phyloP scores from a whole-genome alignment of 2,113 vertebrate genomes.

The Micronycteris hirsuta region DNA sequence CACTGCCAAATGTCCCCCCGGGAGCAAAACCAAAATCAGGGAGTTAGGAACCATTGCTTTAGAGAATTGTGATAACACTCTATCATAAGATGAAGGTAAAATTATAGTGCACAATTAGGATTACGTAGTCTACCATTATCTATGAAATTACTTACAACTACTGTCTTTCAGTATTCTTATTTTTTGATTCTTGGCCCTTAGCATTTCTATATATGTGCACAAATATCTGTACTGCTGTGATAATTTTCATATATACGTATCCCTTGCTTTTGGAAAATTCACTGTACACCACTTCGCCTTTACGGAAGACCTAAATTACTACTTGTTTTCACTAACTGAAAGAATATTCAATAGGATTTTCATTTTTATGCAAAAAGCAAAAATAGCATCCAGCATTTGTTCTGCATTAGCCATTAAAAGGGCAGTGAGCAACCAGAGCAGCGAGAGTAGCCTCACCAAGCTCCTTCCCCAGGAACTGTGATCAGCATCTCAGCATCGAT shows the following conservation, averaged over 20 bases:
- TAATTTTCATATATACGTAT: neutral
- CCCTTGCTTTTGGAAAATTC: neutral
- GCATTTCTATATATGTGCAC: neutral
- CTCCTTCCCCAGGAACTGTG: neutral
- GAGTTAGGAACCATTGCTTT: neutral
- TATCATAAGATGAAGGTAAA: neutral
- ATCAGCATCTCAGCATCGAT: neutral
- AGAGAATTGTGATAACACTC: neutral
- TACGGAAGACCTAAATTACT: neutral
- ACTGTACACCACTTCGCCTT: neutral
- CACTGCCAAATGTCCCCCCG: neutral
- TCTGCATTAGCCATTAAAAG: neutral
- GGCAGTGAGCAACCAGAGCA: neutral
- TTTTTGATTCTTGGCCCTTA: neutral
- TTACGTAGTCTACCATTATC: neutral
- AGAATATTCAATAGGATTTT: neutral
- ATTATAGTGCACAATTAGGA: neutral
- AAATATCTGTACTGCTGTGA: neutral
- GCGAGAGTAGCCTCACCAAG: neutral
- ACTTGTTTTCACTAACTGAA: neutral
- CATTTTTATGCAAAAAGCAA: neutral
- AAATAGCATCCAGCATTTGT: neutral
- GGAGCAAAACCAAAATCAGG: neutral
- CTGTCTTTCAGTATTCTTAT: neutral
- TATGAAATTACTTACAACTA: neutral